Evolutionary conservation across 2,888 invertebrate species (phyloP).

Genomic region (Callimorpha dominula): DNA sequence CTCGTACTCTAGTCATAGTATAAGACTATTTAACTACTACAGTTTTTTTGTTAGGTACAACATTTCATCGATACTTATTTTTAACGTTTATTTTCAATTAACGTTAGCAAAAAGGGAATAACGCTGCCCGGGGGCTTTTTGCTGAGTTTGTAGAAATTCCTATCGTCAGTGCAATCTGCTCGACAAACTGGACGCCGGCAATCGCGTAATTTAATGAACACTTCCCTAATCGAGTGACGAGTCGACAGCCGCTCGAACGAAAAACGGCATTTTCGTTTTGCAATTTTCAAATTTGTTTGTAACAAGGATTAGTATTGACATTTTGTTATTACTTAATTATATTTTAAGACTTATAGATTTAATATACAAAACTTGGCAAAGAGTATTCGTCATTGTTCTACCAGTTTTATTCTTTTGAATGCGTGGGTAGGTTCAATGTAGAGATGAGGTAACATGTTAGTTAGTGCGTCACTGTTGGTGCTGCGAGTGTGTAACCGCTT

Average conservation of each 20-base stretch:
- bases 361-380: background rate
- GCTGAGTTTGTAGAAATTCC: constrained; percentile 66
- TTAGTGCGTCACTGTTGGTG: background rate
- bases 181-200: constrained; percentile 76
- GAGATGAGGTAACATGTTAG: too few relatives aligned
- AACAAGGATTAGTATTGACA: constrained; percentile 37
- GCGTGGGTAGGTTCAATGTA: background rate
- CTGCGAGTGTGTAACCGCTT: background rate
- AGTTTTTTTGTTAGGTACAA: constrained; percentile 17
- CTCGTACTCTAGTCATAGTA: too few relatives aligned
- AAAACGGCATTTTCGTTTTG: constrained; percentile 67
- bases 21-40: too few relatives aligned
- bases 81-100: constrained; percentile 64
- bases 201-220: constrained; percentile 83
- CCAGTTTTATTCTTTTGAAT: background rate
- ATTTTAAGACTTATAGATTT: background rate
- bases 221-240: constrained; percentile 80
- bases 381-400: background rate
- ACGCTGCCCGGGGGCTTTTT: constrained; percentile 50
- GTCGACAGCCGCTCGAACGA: constrained; percentile 64
- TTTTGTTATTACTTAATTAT: constrained; percentile 33
- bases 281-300: constrained; percentile 48
- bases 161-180: constrained; percentile 74
- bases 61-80: constrained; percentile 42
- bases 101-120: constrained; percentile 40